Evolutionary conservation across 2,888 invertebrate genomes (phyloP).

Genomic region (Platycheirus albimanus): DNA sequence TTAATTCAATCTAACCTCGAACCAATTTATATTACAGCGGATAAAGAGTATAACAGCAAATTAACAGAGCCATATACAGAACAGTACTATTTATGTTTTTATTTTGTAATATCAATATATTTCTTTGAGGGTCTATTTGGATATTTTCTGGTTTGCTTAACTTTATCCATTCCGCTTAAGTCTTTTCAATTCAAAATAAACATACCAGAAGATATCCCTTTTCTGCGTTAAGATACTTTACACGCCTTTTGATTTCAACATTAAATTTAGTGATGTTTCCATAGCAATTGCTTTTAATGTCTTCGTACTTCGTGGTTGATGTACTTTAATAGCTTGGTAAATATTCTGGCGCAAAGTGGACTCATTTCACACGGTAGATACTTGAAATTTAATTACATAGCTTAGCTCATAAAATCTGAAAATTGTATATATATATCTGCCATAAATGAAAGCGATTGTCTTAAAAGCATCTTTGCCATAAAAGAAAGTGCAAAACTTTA

Average conservation of each 20-base stretch:
- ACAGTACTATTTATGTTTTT: too few relatives aligned
- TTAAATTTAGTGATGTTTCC: neutral
- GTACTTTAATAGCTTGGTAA: neutral
- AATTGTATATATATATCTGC: neutral
- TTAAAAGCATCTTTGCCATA: neutral
- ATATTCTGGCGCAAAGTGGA: neutral
- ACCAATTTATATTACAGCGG: too few relatives aligned
- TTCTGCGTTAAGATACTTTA: too few relatives aligned
- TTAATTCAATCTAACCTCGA: too few relatives aligned
- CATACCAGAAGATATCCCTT: too few relatives aligned
- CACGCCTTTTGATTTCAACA: neutral
- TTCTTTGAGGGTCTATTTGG: too few relatives aligned
- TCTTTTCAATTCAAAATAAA: too few relatives aligned
- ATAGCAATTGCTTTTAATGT: constrained; percentile 8
- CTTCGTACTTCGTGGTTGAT: neutral
- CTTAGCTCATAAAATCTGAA: neutral
- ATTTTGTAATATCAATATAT: too few relatives aligned
- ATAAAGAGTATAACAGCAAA: too few relatives aligned
- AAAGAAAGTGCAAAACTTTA: neutral
- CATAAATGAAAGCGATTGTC: neutral
- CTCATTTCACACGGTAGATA: constrained; percentile 1
- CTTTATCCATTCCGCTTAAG: too few relatives aligned
- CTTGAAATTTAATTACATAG: neutral
- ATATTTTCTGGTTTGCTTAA: too few relatives aligned
- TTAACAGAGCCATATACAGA: too few relatives aligned